phyloP scores from a whole-genome alignment of 2,113 vertebrate species.

The Pelecanoides urinatrix region DNA sequence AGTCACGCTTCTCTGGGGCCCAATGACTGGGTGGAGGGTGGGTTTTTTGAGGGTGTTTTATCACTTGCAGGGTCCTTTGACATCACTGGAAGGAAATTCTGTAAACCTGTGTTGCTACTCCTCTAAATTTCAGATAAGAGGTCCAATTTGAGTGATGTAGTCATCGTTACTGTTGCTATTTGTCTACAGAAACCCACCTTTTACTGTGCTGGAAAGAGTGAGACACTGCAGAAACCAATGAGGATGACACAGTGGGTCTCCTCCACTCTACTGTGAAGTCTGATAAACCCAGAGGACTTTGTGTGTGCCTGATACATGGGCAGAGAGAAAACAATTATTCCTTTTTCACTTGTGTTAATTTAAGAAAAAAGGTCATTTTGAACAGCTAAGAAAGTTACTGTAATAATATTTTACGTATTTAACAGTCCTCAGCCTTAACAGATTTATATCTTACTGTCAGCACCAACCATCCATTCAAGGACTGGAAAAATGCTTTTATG shows the following conservation, averaged over 20 bases:
- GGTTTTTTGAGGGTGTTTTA: background rate
- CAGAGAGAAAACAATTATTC: slow-evolving; percentile 8
- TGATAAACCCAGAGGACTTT: background rate
- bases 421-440: slow-evolving; percentile 3
- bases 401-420: slow-evolving; percentile 32
- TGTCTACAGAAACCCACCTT: background rate
- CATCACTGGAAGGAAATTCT: slow-evolving; percentile 11
- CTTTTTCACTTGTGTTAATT: slow-evolving; percentile 3
- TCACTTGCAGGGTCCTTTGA: background rate
- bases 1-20: background rate
- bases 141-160: slow-evolving; percentile 1
- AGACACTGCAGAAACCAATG: background rate
- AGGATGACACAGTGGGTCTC: slow-evolving; percentile 10
- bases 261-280: background rate
- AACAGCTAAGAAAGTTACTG: background rate
- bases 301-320: background rate
- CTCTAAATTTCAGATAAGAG: slow-evolving; percentile 27
- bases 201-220: background rate
- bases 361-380: background rate
- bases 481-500: background rate
- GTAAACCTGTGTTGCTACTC: slow-evolving; percentile 1
- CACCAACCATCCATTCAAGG: background rate
- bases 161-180: background rate
- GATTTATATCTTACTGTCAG: slow-evolving; percentile 17
- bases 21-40: background rate